Conservation (phyloP, 2,888 invertebrate species). For the Yponomeuta plumbellus region DNA sequence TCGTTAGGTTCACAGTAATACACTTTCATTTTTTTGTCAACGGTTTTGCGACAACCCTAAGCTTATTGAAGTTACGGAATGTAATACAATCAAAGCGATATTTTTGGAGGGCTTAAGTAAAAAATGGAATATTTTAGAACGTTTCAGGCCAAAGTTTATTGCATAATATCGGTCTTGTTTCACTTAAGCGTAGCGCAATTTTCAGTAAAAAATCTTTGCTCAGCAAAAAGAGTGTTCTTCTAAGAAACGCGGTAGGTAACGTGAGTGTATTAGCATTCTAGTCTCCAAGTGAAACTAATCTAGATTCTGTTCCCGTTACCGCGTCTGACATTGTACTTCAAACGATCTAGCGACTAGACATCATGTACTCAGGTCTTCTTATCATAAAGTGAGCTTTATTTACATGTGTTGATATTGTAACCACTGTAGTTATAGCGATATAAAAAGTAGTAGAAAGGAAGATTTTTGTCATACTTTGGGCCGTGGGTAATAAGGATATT, state of each 20-base stretch:
- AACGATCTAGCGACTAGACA: not conserved
- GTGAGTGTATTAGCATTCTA: conserved; percentile 45
- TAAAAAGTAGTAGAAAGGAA: no score
- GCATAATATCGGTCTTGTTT: not conserved
- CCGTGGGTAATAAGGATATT: no score
- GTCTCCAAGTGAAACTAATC: conserved; percentile 49
- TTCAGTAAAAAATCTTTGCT: not conserved
- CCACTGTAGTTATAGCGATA: not conserved
- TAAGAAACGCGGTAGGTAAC: not conserved
- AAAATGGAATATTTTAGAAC: not conserved
- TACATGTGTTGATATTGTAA: not conserved
- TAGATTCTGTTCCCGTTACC: conserved; percentile 62
- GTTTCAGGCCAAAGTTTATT: not conserved
- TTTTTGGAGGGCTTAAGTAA: not conserved
- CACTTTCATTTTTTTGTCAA: no score
- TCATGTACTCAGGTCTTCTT: not conserved
- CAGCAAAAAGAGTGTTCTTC: not conserved
- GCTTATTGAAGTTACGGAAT: not conserved
- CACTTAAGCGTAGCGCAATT: not conserved
- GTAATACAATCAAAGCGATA: not conserved
- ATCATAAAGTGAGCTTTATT: not conserved
- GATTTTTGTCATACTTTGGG: no score
- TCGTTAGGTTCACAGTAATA: no score
- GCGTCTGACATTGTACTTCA: conserved; percentile 21
- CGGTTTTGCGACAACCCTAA: not conserved